Base-by-base conservation (phyloP, 2,113 vertebrate genomes). In the Thermophis baileyi region DNA sequence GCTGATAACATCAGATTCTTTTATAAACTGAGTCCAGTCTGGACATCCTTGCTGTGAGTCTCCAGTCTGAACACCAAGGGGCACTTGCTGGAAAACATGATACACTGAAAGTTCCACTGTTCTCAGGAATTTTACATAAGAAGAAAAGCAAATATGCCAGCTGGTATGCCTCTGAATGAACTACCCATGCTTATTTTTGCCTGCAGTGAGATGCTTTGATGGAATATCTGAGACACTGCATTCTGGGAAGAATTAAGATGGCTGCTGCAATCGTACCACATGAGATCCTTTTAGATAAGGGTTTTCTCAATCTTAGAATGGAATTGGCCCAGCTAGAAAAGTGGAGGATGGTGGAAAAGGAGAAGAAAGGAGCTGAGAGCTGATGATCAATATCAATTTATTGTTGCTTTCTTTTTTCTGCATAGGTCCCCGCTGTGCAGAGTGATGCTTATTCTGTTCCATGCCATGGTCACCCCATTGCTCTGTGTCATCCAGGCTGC, bases 371-470 rank as follows among this genome's bases (percentile, higher is more conserved):
- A 4, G 35, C 14, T 10, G 22, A 87, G 10, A 12, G 18, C 22
- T 4, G 20, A 35, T 4, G 14, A 63, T 87, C 46, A 14, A 22
- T 91, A 1, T 10, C 18, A 4, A 86, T 85, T 85, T 85, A 35
- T 4, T 8, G 63, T 44, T 11, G 30, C 47, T 49, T 90, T 86
- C 47, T 54, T 27, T 51, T 53, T 95, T 87, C 3, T 54, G 54
- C 51, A 18, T 93, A 98, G 97, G 96, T 97, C 94, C 90, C 93
- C 90, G 91, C 92, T 40, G 95, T 93, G 92, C 86, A 94, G 89
- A 96, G 95, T 96, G 96, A 98, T 98, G 97, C 94, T 89, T 94
- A 90, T 92, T 87, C 89, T 86, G 30, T 89, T 93, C 60, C 86
- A 95, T 85, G 92, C 90, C 94, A 96, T 96, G 96, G 74, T 95